These are phyloP conservation scores for Semnornis frantzii DNA, from an alignment of 2,113 vertebrate species.

Conservation along the genomic window DNA sequence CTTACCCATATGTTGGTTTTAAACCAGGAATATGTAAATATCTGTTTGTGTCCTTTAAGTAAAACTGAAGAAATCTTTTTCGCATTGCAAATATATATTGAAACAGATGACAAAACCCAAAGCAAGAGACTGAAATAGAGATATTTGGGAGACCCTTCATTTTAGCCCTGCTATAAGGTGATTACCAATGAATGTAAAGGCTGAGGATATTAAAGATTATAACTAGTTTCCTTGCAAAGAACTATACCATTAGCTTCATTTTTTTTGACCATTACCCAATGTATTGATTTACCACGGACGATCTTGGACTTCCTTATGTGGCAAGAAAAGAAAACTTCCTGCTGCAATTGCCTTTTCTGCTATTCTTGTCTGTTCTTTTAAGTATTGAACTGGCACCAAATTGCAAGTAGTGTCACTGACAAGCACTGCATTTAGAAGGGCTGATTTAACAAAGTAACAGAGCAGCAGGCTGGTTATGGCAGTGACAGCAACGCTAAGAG, in stretches of 20 bases:
- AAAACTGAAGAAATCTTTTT: background rate
- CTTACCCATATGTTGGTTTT: background rate
- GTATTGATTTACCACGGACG: background rate
- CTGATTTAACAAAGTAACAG: conserved; percentile 43
- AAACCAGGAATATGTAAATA: background rate
- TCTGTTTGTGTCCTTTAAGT: background rate
- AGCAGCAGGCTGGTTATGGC: conserved; percentile 24
- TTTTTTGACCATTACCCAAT: conserved; percentile 1
- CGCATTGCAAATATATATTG: background rate
- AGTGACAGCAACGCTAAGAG: conserved; percentile 45
- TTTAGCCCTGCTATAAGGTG: background rate
- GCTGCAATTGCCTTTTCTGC: background rate
- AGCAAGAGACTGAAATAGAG: background rate
- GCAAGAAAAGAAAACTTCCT: background rate
- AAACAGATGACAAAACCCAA: background rate
- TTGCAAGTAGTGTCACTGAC: conserved; percentile 24
- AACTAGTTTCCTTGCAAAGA: background rate
- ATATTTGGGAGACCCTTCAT: background rate
- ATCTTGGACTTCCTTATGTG: background rate
- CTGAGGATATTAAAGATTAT: background rate
- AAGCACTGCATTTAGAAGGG: conserved; percentile 41
- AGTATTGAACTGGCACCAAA: conserved; percentile 39
- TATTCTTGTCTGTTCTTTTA: background rate
- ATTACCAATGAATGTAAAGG: background rate
- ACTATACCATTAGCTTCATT: background rate